Percentiles rank a stretch among this genome's conserved stretches.
Evolutionary conservation across 2,797 vertebrate genomes (phyloP).

Genomic region (Apodemus agrarius): DNA sequence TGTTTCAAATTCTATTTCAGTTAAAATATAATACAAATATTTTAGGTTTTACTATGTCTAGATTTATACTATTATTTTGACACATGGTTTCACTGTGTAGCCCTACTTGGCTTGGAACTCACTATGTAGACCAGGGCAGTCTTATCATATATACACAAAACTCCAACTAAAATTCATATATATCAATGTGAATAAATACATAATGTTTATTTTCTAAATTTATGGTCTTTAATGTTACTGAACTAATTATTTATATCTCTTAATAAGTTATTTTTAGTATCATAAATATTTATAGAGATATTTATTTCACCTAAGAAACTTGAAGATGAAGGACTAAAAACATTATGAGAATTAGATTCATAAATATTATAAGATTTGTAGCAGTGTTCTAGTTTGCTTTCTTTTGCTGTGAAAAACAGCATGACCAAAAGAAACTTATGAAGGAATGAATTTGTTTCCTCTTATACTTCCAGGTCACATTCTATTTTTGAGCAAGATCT

Average conservation of each 20-base stretch:
- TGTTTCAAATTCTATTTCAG: slow-evolving; percentile 49
- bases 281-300: not conserved
- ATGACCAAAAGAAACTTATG: not conserved
- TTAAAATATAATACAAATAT: slow-evolving; percentile 48
- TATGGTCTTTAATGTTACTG: not conserved
- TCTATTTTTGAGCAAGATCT: not conserved
- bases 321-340: slow-evolving; percentile 16
- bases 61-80: not conserved
- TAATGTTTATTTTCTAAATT: not conserved
- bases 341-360: not conserved
- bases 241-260: not conserved
- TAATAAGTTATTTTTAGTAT: not conserved
- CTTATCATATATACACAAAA: not conserved
- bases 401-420: not conserved
- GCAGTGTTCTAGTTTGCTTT: not conserved
- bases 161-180: not conserved
- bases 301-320: not conserved
- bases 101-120: not conserved
- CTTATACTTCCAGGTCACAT: not conserved
- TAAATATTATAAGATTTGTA: not conserved
- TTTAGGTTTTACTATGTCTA: slow-evolving; percentile 32
- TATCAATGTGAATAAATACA: not conserved
- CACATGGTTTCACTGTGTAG: not conserved
- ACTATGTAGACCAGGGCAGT: not conserved
- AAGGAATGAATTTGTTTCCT: not conserved